Percentiles rank a stretch among this genome's conserved stretches.
Conservation (phyloP, 2,888 invertebrate species). For the Notocelia uddmanniana region DNA sequence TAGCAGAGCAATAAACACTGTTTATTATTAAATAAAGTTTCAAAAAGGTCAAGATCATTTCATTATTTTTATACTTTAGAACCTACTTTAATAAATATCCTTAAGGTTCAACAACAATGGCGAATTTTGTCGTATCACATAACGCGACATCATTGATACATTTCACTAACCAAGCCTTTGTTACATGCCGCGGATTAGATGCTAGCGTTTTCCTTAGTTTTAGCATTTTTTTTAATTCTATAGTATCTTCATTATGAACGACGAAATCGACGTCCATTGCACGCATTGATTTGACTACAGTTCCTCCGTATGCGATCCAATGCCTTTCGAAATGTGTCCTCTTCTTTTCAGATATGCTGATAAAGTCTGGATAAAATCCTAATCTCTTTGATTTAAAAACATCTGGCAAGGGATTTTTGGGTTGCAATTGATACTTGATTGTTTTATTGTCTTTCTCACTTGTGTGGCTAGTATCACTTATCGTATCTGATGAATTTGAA, state of each 20-base stretch:
- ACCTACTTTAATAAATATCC: conserved; percentile 34
- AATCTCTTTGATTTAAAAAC: conserved; percentile 67
- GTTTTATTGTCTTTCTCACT: conserved; percentile 44
- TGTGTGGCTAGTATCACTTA: conserved; percentile 41
- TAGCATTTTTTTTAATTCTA: conserved; percentile 64
- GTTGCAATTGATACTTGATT: conserved; percentile 53
- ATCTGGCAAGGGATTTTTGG: conserved; percentile 73
- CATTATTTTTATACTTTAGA: conserved; percentile 16
- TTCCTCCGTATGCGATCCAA: conserved; percentile 88
- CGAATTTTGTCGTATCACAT: conserved; percentile 66
- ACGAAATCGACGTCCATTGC: conserved; percentile 70
- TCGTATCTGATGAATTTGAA: conserved; percentile 47
- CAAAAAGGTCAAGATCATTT: conserved; percentile 10
- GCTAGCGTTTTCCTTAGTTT: conserved; percentile 64
- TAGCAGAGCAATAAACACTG: conserved; percentile 25
- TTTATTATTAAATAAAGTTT: conserved; percentile 13
- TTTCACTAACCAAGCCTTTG: conserved; percentile 72
- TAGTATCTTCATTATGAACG: conserved; percentile 66
- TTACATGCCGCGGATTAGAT: conserved; percentile 67
- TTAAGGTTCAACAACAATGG: conserved; percentile 65
- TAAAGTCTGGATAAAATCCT: conserved; percentile 80
- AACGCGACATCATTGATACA: conserved; percentile 71
- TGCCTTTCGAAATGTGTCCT: conserved; percentile 81
- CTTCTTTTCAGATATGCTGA: conserved; percentile 73
- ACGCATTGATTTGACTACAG: conserved; percentile 71